A percentile compares a stretch with the other conserved stretches of the same genome.
phyloP scores from a whole-genome alignment of 1,140 invertebrate species.

The Potamilus streckersoni region DNA sequence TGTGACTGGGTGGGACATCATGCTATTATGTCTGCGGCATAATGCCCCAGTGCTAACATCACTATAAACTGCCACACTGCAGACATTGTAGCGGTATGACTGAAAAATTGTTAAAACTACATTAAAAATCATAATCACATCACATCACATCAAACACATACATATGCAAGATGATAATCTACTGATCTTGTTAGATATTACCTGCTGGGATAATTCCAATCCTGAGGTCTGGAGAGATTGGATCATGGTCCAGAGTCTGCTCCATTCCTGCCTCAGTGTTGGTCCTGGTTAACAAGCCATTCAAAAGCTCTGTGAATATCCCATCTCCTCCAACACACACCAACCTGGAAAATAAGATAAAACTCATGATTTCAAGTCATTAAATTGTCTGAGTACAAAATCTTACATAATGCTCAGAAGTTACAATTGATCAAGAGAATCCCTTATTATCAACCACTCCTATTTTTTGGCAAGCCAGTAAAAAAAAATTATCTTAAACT shows the following conservation, averaged over 20 bases:
- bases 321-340: constrained; percentile 90
- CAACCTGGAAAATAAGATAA: constrained; percentile 72
- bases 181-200: constrained; percentile 22
- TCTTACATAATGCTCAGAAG: not conserved
- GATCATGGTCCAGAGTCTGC: constrained; percentile 72
- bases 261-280: constrained; percentile 72
- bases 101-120: too few relatives aligned
- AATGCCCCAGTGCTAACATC: too few relatives aligned
- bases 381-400: not conserved
- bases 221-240: constrained; percentile 75
- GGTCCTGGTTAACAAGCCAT: constrained; percentile 76
- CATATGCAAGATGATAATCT: not conserved
- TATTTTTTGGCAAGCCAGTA: not conserved
- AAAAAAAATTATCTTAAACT: too few relatives aligned
- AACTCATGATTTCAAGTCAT: not conserved
- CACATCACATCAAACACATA: too few relatives aligned
- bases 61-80: too few relatives aligned
- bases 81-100: too few relatives aligned
- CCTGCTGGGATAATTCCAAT: constrained; percentile 82
- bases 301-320: constrained; percentile 85
- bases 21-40: too few relatives aligned
- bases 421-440: not conserved
- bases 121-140: too few relatives aligned
- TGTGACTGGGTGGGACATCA: too few relatives aligned
- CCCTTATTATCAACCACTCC: not conserved